phyloP scores from a whole-genome alignment of 2,888 invertebrate species.

The Drosophila ezoana region DNA sequence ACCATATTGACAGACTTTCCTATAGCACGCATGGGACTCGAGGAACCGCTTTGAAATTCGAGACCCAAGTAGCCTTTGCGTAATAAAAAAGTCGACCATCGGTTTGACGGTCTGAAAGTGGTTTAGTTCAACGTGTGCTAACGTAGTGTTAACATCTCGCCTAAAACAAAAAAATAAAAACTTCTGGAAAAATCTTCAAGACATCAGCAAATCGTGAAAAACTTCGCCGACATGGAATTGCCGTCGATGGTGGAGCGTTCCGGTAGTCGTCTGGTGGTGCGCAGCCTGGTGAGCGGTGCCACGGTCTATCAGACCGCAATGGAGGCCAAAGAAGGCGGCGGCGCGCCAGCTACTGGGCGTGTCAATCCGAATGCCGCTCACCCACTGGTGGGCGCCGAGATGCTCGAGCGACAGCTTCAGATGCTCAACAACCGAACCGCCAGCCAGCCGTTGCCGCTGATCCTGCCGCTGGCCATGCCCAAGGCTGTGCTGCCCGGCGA shows the following conservation, averaged over 20 bases:
- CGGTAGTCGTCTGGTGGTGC: constrained; percentile 87
- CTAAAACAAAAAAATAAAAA: constrained; percentile 10
- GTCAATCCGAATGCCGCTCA: neutral
- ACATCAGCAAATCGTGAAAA: neutral
- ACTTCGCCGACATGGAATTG: constrained; percentile 83
- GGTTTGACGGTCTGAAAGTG: constrained; percentile 25
- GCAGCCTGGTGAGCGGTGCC: constrained; percentile 86
- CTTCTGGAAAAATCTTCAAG: neutral
- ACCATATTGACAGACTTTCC: constrained; percentile 39
- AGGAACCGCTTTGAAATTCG: constrained; percentile 33
- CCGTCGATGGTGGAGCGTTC: constrained; percentile 89
- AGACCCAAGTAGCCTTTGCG: constrained; percentile 57
- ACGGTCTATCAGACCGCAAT: constrained; percentile 85
- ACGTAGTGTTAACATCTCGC: constrained; percentile 46
- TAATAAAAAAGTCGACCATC: constrained; percentile 40
- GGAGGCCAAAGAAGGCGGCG: constrained; percentile 1
- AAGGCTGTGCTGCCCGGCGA: constrained; percentile 21
- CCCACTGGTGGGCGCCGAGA: constrained; percentile 23
- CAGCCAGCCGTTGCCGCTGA: neutral
- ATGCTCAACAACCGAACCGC: constrained; percentile 12
- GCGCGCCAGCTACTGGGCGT: neutral
- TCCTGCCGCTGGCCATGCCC: constrained; percentile 32
- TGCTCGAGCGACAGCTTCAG: constrained; percentile 36
- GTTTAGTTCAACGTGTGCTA: constrained; percentile 31
- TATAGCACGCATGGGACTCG: constrained; percentile 27